Evolutionary conservation across 2,797 vertebrate genomes (phyloP), one percentile per base, ranked within the genome.

Genomic region (Varecia variegata): DNA sequence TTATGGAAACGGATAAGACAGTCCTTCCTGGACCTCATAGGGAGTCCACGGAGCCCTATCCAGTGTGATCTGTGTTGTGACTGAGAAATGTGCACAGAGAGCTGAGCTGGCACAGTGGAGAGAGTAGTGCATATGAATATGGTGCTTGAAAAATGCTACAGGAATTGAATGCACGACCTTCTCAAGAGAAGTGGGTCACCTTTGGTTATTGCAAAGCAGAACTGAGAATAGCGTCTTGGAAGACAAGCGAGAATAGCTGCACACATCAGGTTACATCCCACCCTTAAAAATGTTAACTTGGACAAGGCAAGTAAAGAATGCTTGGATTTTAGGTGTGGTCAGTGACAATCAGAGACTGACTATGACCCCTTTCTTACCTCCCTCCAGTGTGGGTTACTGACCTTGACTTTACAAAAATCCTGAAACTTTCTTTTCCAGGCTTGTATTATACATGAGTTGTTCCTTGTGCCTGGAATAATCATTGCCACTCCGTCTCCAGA

Each of bases 301-400:
- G 67, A 73, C 76, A 79, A 76, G 52, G 50, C 92, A 56, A 86
- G 60, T n/a, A 68, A 95, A 83, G 86, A 90, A 81, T 21, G 2
- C 52, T 68, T 52, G 85, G 85, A 82, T 88, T 92, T 71, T 60
- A 89, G 71, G 79, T 65, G 68, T 95, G 62, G 74, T 54, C 27
- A 2, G 40, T 76, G 80, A 45, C 56, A 91, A 80, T 7, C 79
- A 58, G 52, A 58, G 47, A 84, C 80, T 43, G 56, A 52, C 83
- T 58, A 3, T 73, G 45, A 43, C 50, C 40, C 83, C 35, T 84
- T 52, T 38, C 71, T 80, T 47, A 47, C 20, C 56, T 14, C 14
- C 5, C 11, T 15, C 18, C 6, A 8, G 1, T 25, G 45, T 27
- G 45, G 23, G 52, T 80, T 32, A 45, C 50, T 89, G 21, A 82